These are phyloP conservation scores for Coluber constrictor DNA, from an alignment of 2,797 vertebrate genomes.

Conservation along the genomic window DNA sequence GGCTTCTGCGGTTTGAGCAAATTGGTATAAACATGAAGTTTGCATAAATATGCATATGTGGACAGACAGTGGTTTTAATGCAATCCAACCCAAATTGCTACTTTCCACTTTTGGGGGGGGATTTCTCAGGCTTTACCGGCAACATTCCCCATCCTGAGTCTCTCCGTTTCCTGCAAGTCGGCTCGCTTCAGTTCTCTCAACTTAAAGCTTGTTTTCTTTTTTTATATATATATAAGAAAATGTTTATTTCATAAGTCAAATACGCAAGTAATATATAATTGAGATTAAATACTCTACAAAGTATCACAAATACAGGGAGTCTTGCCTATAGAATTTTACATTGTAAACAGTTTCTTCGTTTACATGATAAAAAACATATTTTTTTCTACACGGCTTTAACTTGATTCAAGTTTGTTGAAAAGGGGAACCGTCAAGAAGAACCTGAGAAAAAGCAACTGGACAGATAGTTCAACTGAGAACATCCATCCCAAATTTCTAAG, in stretches of 20 bases:
- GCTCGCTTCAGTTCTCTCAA: neutral
- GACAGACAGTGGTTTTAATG: neutral
- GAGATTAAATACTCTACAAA: slow-evolving; percentile 4
- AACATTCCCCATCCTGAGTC: neutral
- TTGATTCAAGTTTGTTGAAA: neutral
- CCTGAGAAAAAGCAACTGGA: neutral
- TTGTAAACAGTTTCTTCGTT: neutral
- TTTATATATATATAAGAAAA: neutral
- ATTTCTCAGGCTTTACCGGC: neutral
- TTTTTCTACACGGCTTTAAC: neutral
- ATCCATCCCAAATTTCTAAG: neutral
- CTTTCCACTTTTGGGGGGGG: neutral
- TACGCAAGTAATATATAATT: slow-evolving; percentile 1
- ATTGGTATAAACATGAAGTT: neutral
- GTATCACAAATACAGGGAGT: neutral
- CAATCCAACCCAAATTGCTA: neutral
- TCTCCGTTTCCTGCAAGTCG: neutral
- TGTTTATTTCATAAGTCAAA: slow-evolving; percentile 2
- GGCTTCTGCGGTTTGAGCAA: neutral
- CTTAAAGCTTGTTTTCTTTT: neutral
- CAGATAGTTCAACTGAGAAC: neutral
- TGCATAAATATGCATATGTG: neutral
- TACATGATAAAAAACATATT: neutral
- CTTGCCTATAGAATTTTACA: neutral
- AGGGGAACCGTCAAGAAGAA: neutral